Evolutionary conservation across 2,888 invertebrate genomes (phyloP).

Genomic region (Parapristionchus giblindavisi): DNA sequence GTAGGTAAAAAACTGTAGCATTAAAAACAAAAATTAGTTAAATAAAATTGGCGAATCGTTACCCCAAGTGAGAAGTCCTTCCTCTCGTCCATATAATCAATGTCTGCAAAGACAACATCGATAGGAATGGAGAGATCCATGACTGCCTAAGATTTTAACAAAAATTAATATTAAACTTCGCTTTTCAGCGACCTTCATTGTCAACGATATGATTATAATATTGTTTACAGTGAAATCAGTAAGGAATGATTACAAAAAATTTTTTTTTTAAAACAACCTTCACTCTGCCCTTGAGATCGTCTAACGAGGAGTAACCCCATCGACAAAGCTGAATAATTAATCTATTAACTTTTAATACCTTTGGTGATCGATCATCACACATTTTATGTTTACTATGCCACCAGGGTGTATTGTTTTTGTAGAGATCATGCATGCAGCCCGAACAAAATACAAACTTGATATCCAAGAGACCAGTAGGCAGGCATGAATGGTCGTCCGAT

Average conservation of each 20-base stretch:
- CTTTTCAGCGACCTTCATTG: no score
- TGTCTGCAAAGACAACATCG: constrained; percentile 82
- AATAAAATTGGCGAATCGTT: not conserved
- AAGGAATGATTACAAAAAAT: no score
- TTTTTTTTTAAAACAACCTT: constrained; percentile 66
- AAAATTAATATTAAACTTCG: no score
- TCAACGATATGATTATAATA: no score
- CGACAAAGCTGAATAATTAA: constrained; percentile 51
- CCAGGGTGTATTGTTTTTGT: no score
- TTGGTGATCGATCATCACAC: no score
- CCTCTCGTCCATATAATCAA: constrained; percentile 83
- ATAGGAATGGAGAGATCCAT: constrained; percentile 71
- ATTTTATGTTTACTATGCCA: no score
- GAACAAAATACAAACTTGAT: constrained; percentile 55
- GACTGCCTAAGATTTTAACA: not conserved
- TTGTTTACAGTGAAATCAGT: no score
- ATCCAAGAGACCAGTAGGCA: constrained; percentile 70
- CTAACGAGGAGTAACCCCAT: constrained; percentile 60
- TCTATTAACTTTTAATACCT: not conserved
- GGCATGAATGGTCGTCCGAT: constrained; percentile 63
- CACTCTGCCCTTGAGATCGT: constrained; percentile 60
- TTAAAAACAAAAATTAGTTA: not conserved
- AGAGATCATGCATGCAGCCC: not conserved
- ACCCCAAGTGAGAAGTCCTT: constrained; percentile 79
- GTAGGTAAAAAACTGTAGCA: not conserved